Base-by-base conservation (phyloP, 1,140 invertebrate genomes). In the Drosophila sulfurigaster region DNA sequence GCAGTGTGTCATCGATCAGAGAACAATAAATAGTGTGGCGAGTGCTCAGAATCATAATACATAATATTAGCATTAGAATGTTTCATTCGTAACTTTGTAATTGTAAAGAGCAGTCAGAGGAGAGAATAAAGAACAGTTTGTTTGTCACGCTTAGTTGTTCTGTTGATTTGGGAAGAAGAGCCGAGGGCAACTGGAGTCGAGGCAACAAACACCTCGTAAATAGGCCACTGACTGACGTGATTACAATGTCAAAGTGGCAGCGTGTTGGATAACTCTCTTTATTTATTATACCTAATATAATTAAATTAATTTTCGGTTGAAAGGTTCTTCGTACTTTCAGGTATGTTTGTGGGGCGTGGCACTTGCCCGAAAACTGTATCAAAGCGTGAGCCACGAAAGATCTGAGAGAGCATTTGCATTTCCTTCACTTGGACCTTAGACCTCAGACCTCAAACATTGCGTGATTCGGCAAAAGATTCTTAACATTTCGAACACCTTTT, bases 401-500 rank as follows among this genome's bases (percentile, higher is more conserved):
- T 87, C 76, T 87, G 43, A 10, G 5, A 56, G 66, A 75, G 69
- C 69, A 78, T 68, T 81, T 62, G 69, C 57, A 56, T 56, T 56
- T 56, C 57, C 78, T 65, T 68, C 52, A 65, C 57, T 70, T 41
- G 20, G 25, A 64, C 15, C 65, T 54, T 35, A 38, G 57, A 46
- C 25, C 64, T 69, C 35, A 54, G 3, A 56, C 10, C 35, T 43
- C 45, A 62, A 43, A 64, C 73, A 87, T 88, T 88, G 83, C 82
- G 82, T 88, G 82, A 71, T 88, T 77, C 62, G 72, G 62, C 79
- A 82, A 78, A 75, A 81, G 79, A 87, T 88, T 88, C 73, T 80
- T 88, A 73, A 58, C 83, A 78, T 87, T 79, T 77, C 83, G 43
- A 80, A 88, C 82, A 87, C 82, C 82, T 82, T 86, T n/a, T 82